These are phyloP conservation scores for Brachionus asplanchnoidis DNA, from an alignment of 1,140 invertebrate species.

Conservation along the genomic window DNA sequence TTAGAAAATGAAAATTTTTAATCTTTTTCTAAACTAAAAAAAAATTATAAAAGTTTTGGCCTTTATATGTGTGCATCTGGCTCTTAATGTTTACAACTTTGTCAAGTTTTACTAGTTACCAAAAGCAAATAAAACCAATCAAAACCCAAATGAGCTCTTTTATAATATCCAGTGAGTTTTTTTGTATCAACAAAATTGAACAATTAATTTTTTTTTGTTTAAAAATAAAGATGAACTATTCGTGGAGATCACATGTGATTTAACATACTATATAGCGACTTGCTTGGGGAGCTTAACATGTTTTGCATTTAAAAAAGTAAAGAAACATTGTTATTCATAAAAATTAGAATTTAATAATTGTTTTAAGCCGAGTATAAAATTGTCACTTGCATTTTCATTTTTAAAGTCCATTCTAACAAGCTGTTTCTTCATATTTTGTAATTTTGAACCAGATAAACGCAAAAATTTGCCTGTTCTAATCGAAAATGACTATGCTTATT, in stretches of 20 bases:
- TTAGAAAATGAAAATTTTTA: background rate
- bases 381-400: background rate
- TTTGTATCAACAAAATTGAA: no score
- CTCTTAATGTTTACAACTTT: conserved; percentile 19
- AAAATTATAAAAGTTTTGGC: conserved; percentile 20
- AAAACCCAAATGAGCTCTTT: background rate
- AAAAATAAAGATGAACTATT: conserved; percentile 5
- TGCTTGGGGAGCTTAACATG: background rate
- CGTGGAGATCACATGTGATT: background rate
- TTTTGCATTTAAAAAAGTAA: conserved; percentile 12
- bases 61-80: conserved; percentile 16
- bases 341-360: background rate
- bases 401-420: conserved; percentile 15
- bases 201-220: background rate
- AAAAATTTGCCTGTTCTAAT: conserved; percentile 24
- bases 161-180: background rate
- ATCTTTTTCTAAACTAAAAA: background rate
- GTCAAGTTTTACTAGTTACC: background rate
- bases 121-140: conserved; percentile 9
- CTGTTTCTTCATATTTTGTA: conserved; percentile 2
- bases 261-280: background rate
- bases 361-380: conserved; percentile 5
- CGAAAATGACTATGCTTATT: conserved; percentile 23
- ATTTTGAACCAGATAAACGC: conserved; percentile 14
- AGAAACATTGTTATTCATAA: background rate